phyloP scores from a whole-genome alignment of 1,140 invertebrate species.

The Drosophila pectinifera region DNA sequence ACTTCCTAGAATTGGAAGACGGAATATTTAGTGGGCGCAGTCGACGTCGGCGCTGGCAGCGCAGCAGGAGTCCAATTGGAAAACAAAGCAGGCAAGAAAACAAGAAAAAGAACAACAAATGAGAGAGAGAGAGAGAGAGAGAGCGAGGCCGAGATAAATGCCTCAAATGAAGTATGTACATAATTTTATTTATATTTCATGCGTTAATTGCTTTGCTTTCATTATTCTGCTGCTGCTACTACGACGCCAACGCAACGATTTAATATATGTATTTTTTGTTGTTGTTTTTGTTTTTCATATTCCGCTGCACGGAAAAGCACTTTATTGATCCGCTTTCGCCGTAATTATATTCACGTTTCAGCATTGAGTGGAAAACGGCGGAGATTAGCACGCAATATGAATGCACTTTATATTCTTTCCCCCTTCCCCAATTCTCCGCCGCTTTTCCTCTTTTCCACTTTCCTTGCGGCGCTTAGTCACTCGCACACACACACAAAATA shows the following conservation, averaged over 20 bases:
- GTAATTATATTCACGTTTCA: constrained; percentile 59
- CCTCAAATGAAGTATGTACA: constrained; percentile 9
- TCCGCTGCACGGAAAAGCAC: constrained; percentile 41
- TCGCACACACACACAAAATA: constrained; percentile 22
- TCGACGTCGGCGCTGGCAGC: constrained; percentile 16
- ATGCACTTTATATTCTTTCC: constrained; percentile 52
- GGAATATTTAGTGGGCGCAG: constrained; percentile 7
- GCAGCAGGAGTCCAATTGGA: constrained; percentile 56
- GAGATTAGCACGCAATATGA: constrained; percentile 50
- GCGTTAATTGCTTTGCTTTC: constrained; percentile 42
- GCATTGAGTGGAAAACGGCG: constrained; percentile 38
- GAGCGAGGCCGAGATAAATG: constrained; percentile 1
- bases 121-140: not conserved
- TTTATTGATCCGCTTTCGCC: constrained; percentile 63
- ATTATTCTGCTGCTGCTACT: constrained; percentile 18
- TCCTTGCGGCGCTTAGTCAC: constrained; percentile 30
- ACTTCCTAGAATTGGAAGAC: constrained; percentile 32
- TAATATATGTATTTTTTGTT: constrained; percentile 26
- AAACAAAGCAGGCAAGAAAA: constrained; percentile 26
- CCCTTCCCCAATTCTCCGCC: constrained; percentile 4
- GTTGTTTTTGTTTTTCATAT: constrained; percentile 5
- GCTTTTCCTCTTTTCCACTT: constrained; percentile 39
- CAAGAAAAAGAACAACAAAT: constrained; percentile 9
- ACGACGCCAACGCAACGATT: constrained; percentile 27
- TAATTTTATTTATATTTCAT: constrained; percentile 50